Percentiles rank a stretch among this genome's conserved stretches.
phyloP scores from a whole-genome alignment of 2,888 invertebrate genomes.

The Caenorhabditis parvicauda region DNA sequence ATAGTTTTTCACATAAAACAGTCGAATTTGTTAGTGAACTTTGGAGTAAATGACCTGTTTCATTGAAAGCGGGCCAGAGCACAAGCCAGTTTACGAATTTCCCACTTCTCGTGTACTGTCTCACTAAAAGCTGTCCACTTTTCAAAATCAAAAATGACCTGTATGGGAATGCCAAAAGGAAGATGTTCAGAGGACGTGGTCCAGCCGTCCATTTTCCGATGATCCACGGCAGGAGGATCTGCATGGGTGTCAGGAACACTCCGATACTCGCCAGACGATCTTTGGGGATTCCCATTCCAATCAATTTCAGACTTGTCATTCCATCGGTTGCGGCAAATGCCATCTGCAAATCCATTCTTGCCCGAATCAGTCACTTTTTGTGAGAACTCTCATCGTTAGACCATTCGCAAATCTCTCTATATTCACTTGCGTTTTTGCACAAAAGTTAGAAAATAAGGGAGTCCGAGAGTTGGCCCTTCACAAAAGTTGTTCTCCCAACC shows the following conservation, averaged over 20 bases:
- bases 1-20: too few relatives aligned
- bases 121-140: background rate
- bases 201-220: slow-evolving; percentile 82
- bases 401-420: too few relatives aligned
- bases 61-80: too few relatives aligned
- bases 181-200: slow-evolving; percentile 82
- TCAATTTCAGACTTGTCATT: slow-evolving; percentile 87
- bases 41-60: too few relatives aligned
- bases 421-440: too few relatives aligned
- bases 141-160: slow-evolving; percentile 22
- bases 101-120: background rate
- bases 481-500: too few relatives aligned
- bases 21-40: too few relatives aligned
- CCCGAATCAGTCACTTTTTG: too few relatives aligned
- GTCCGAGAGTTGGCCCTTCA: too few relatives aligned
- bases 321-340: slow-evolving; percentile 94
- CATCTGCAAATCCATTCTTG: slow-evolving; percentile 69
- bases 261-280: slow-evolving; percentile 89
- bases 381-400: too few relatives aligned
- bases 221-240: slow-evolving; percentile 84
- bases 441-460: too few relatives aligned
- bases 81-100: too few relatives aligned
- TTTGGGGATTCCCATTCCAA: slow-evolving; percentile 92
- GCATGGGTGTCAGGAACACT: slow-evolving; percentile 88
- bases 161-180: slow-evolving; percentile 80